These are phyloP conservation scores for Delia radicum DNA, from an alignment of 1,140 invertebrate species.

Conservation along the genomic window DNA sequence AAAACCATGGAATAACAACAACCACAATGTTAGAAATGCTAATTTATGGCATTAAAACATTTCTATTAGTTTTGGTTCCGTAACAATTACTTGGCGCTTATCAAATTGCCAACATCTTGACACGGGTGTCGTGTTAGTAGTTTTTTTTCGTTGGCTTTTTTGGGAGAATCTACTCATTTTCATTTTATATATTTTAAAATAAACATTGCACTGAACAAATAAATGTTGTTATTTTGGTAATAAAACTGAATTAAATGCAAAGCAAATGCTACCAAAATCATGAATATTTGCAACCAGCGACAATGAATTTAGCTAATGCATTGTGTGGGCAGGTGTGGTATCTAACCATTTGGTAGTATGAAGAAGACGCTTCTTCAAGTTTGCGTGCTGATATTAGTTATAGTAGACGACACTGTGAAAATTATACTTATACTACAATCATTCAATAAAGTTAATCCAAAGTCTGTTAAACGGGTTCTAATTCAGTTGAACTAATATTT, in stretches of 20 bases:
- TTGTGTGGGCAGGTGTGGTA: conserved; percentile 20
- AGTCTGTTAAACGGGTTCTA: no score
- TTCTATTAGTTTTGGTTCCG: conserved; percentile 24
- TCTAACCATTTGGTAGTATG: no score
- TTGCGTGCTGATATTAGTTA: no score
- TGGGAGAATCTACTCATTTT: neutral
- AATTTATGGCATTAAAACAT: conserved; percentile 24
- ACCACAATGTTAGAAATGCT: conserved; percentile 6
- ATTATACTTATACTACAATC: no score
- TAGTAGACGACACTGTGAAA: no score
- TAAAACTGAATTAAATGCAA: neutral
- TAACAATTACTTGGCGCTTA: conserved; percentile 23
- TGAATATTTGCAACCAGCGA: neutral
- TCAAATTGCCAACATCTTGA: conserved; percentile 24
- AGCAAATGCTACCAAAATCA: neutral
- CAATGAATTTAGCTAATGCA: neutral
- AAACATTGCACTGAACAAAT: neutral
- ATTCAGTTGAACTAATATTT: no score
- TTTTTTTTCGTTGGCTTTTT: neutral
- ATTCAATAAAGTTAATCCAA: no score
- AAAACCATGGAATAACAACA: neutral
- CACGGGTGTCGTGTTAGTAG: conserved; percentile 19
- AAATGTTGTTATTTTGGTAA: neutral
- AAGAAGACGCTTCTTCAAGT: neutral
- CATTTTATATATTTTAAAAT: neutral